These are phyloP conservation scores for Polyommatus icarus DNA, from an alignment of 2,888 invertebrate genomes.

Conservation along the genomic window DNA sequence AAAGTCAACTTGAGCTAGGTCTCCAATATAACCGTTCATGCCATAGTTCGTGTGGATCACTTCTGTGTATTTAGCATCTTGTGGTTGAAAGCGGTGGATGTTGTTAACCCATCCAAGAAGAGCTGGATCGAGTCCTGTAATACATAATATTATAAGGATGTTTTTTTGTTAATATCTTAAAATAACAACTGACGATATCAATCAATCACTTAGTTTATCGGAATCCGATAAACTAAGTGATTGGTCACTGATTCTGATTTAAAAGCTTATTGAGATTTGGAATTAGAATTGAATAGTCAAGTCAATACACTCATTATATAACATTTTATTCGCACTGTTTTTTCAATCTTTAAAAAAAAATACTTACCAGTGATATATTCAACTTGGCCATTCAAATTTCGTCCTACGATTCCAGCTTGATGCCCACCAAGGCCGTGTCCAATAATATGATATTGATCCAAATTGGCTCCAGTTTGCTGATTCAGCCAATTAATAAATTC, in stretches of 20 bases:
- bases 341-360: no score
- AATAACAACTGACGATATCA: no score
- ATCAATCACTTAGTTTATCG: no score
- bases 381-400: constrained; percentile 53
- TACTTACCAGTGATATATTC: constrained; percentile 60
- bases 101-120: constrained; percentile 61
- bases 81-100: constrained; percentile 52
- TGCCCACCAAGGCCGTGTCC: constrained; percentile 64
- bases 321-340: no score
- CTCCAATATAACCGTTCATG: constrained; percentile 55
- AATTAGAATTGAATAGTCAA: no score
- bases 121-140: constrained; percentile 60
- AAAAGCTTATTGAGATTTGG: no score
- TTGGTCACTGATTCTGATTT: no score
- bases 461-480: constrained; percentile 46
- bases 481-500: constrained; percentile 61
- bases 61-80: constrained; percentile 61
- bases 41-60: constrained; percentile 64
- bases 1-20: constrained; percentile 42
- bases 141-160: neutral
- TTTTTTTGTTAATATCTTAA: neutral
- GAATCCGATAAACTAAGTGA: no score
- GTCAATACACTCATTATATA: no score
- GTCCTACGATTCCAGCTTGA: constrained; percentile 59
- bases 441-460: constrained; percentile 56